Evolutionary conservation across 2,113 vertebrate species (phyloP).

Genomic region (Sorex araneus): DNA sequence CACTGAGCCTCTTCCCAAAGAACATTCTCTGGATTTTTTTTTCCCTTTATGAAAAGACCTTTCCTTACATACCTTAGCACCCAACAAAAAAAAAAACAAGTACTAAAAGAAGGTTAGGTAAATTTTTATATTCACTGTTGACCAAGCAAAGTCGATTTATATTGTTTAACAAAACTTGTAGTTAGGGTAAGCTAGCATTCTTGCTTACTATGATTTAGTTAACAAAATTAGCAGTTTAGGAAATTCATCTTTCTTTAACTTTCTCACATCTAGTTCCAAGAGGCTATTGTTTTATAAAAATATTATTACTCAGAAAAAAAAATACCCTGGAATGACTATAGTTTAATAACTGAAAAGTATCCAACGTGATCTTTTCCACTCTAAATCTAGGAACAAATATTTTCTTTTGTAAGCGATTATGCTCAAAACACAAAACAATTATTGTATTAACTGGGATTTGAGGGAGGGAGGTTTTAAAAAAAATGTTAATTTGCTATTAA

Average conservation of each 20-base stretch:
- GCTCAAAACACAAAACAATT: conserved; percentile 87
- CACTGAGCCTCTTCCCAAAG: background rate
- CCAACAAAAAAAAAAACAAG: background rate
- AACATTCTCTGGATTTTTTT: background rate
- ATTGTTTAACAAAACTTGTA: conserved; percentile 10
- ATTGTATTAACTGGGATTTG: conserved; percentile 81
- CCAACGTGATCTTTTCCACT: conserved; percentile 70
- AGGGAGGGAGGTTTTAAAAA: conserved; percentile 79
- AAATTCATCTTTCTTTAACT: conserved; percentile 45
- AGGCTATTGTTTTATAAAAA: conserved; percentile 56
- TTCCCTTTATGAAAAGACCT: background rate
- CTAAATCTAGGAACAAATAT: conserved; percentile 41
- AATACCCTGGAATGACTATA: conserved; percentile 79
- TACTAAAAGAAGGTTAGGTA: background rate
- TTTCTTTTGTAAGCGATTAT: conserved; percentile 81
- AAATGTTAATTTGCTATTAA: conserved; percentile 91
- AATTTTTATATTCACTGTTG: conserved; percentile 47
- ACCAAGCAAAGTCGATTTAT: conserved; percentile 19
- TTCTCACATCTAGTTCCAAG: conserved; percentile 43
- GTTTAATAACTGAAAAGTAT: conserved; percentile 83
- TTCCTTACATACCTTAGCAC: background rate
- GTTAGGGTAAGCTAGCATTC: conserved; percentile 3
- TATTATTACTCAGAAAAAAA: conserved; percentile 59
- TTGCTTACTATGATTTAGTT: conserved; percentile 16
- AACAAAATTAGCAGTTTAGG: background rate